phyloP scores from a whole-genome alignment of 2,797 vertebrate genomes.

The Mormyrops attenuatus region DNA sequence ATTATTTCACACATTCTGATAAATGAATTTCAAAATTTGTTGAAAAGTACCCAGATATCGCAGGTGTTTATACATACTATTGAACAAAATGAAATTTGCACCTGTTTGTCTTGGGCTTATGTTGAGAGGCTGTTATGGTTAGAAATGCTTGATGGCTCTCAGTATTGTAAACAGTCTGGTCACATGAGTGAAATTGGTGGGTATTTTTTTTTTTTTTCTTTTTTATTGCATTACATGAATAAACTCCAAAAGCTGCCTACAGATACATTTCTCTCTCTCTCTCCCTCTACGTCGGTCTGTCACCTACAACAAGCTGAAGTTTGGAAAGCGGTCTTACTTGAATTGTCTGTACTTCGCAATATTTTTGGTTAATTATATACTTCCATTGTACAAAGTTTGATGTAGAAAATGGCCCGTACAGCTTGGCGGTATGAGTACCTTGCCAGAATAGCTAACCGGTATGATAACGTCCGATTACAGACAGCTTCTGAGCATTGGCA shows the following conservation, averaged over 20 bases:
- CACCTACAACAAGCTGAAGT: not conserved
- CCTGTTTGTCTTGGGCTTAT: not conserved
- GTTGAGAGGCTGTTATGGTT: not conserved
- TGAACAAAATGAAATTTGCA: not conserved
- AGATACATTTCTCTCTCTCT: not conserved
- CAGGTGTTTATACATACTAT: not conserved
- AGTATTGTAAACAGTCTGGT: conserved; percentile 11
- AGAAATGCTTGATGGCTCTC: not conserved
- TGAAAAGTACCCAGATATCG: not conserved
- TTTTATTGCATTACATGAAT: not conserved
- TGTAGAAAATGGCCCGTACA: not conserved
- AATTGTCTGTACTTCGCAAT: not conserved
- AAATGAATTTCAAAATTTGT: not conserved
- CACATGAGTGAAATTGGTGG: not conserved
- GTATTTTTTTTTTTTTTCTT: not conserved
- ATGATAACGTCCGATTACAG: not conserved
- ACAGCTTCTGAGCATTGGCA: not conserved
- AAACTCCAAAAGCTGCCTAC: not conserved
- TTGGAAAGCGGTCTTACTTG: not conserved
- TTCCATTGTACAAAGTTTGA: not conserved
- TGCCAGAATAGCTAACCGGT: conserved; percentile 7
- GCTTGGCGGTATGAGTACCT: not conserved
- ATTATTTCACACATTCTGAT: not conserved
- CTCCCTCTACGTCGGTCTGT: not conserved
- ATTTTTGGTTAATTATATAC: not conserved